Conservation (phyloP, 2,113 vertebrate genomes). For the Salminus brasiliensis region DNA sequence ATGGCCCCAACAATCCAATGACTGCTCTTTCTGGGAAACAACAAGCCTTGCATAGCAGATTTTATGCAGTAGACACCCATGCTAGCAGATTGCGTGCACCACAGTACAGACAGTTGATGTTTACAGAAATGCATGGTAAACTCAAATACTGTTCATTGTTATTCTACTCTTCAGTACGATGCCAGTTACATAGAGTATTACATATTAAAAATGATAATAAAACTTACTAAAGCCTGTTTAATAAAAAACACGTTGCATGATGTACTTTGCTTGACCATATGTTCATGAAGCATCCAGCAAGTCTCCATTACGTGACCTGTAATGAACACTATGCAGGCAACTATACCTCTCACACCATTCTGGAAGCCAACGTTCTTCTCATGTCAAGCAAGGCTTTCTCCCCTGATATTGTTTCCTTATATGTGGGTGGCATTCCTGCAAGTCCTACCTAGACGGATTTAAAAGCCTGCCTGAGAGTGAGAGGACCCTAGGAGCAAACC, state of each 20-base stretch:
- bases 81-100: not conserved
- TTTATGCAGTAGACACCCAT: not conserved
- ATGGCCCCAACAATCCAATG: conserved; percentile 1
- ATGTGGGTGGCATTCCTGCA: conserved; percentile 52
- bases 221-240: not conserved
- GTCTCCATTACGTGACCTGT: not conserved
- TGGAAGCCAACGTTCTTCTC: conserved; percentile 13
- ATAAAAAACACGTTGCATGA: too few species aligned
- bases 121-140: not conserved
- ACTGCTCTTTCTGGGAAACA: not conserved
- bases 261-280: not conserved
- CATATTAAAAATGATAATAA: not conserved
- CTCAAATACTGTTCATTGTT: not conserved
- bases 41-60: not conserved
- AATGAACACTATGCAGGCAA: conserved; percentile 31
- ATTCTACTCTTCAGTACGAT: not conserved
- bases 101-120: not conserved
- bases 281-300: conserved; percentile 13
- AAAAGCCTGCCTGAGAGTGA: conserved; percentile 45
- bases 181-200: not conserved
- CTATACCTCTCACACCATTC: conserved; percentile 9
- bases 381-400: conserved; percentile 30
- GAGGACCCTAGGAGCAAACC: conserved; percentile 26
- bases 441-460: conserved; percentile 33
- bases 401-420: conserved; percentile 44